Base-by-base conservation (phyloP, 2,113 vertebrate genomes). In the Tyrannus savana region DNA sequence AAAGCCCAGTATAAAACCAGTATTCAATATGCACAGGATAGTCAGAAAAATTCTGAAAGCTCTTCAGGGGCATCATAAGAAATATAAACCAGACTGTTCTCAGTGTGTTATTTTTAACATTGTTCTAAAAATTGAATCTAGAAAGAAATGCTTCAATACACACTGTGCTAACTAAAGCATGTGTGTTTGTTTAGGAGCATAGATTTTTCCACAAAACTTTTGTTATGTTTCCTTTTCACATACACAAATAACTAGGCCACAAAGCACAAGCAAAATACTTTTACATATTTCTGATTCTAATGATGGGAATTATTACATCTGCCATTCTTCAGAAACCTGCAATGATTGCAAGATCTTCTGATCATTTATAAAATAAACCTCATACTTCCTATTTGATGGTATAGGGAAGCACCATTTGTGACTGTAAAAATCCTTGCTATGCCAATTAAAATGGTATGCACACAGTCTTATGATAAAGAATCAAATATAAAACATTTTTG, bases 71-170 rank as follows among this genome's bases (percentile, higher is more conserved):
- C 80, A 84, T 68, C 59, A 30, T 56, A 90, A 93, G 44, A 62
- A 95, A 95, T 28, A 87, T 82, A 84, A 93, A 88, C 31, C 64
- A 94, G 83, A 78, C 80, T 72, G 56, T 75, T 92, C 76, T 84
- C 52, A 94, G 49, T 19, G 53, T 90, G 84, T 25, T 96, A 95
- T 93, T 92, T 81, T 96, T 93, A 95, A 82, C 80, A 87, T 56
- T 78, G 80, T 63, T 95, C 86, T 78, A 91, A 95, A 96, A 86
- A 84, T 31, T 84, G 60, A 90, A 87, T 79, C 69, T 68, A 60
- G 78, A 94, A 90, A 90, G 62, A 89, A 93, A 64, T 59, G 77
- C 60, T 91, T 91, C 58, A 91, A 86, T 89, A 74, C 52, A 46
- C 0, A 0, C 30, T 74, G 72, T 89, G 60, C 80, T 95, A 92